Conservation (phyloP, 2,888 invertebrate genomes). For the Phyto melanocephala region DNA sequence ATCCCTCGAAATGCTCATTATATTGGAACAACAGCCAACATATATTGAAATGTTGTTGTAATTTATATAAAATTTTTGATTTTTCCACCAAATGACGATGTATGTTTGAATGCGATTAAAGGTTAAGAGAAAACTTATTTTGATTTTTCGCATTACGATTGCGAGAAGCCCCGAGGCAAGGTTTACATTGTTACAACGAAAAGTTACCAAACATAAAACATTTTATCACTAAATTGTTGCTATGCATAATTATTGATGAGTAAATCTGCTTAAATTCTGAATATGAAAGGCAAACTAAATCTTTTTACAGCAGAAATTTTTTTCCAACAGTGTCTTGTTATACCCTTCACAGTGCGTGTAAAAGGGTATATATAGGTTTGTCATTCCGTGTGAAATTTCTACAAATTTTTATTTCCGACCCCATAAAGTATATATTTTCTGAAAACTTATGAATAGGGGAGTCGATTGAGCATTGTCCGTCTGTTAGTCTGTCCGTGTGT, state of each 20-base stretch:
- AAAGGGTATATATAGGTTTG: too few species aligned
- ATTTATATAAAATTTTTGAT: neutral
- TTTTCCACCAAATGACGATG: constrained; percentile 26
- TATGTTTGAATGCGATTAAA: too few species aligned
- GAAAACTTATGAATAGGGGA: too few species aligned
- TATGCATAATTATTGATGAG: neutral
- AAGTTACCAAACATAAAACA: neutral
- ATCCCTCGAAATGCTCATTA: constrained; percentile 35
- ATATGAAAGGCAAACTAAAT: neutral
- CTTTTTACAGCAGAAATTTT: neutral
- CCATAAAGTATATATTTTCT: too few species aligned
- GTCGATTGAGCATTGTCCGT: too few species aligned
- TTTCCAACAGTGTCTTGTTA: too few species aligned
- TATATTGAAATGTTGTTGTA: neutral
- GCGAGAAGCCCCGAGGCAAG: constrained; percentile 2
- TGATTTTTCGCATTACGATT: neutral
- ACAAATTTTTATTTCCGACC: too few species aligned
- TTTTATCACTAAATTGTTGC: neutral
- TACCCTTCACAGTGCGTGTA: too few species aligned
- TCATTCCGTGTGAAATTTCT: too few species aligned
- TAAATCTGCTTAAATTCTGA: constrained; percentile 36
- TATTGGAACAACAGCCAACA: neutral
- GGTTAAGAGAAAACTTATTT: neutral
- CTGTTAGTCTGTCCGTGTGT: too few species aligned
- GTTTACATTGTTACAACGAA: neutral